Evolutionary conservation across 2,888 invertebrate species (phyloP), one percentile per base, ranked within the genome.

Genomic region (Ptychoptera albimana): DNA sequence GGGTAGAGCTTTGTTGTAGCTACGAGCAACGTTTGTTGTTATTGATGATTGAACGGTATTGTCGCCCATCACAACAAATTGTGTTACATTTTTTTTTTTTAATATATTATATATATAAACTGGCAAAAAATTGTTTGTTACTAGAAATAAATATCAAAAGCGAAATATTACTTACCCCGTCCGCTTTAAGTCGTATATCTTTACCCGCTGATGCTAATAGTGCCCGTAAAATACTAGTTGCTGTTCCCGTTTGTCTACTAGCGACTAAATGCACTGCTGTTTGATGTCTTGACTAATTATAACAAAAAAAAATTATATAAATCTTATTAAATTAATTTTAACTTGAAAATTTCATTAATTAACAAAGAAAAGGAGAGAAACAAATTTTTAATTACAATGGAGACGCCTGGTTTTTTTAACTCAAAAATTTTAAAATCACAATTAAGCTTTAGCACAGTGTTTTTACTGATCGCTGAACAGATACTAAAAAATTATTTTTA

Each of bases 251-350:
- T 63, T 89, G 86, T 55, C 97, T 75, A 53, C 86, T 84, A 44
- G 93, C 91, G 49, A 94, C 94, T 63, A 96, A 71, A 69, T 98
- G 98, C 2, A 97, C 82, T 2, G 96, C 86, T 7, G 93, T 86
- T 67, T 96, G 94, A 55, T 87, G 81, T 49, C 86, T 83, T 48
- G 89, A 82, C 94, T 96, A 52, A 8, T 5, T 13, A 36, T 12
- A 36, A 36, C 4, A 13, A 5, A 5, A 36, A 36, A 12, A 13
- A 13, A 36, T 36, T 8, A 12, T 36, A 35, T 6, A 35, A 8
- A 31, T 31, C 10, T 31, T 35, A 11, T 35, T 11, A 35, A 35
- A 35, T 11, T 35, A 11, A 35, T 12, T 12, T 36, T n/a, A 37
- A 12, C 2, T 10, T 4, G 37, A 37, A 9, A 13, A 14, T 37